Evolutionary conservation across 2,797 vertebrate genomes (phyloP).

Genomic region (Sebastes minor): DNA sequence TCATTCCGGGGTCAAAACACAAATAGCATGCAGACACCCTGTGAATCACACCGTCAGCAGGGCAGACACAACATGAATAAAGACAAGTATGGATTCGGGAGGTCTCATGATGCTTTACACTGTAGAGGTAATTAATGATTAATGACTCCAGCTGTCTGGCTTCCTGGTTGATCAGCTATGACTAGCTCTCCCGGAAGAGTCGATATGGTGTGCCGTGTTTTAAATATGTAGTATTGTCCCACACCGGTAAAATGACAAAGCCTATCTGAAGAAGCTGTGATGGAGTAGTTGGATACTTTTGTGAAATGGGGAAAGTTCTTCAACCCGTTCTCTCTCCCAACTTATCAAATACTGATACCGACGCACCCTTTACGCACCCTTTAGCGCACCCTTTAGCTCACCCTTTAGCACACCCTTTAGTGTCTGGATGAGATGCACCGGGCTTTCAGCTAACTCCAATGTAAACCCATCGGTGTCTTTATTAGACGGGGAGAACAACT

Average conservation of each 20-base stretch:
- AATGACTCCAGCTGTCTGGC: slow-evolving; percentile 12
- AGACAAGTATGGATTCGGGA: neutral
- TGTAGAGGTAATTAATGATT: slow-evolving; percentile 6
- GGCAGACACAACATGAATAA: neutral
- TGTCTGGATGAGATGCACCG: too few relatives aligned
- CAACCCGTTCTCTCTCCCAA: too few relatives aligned
- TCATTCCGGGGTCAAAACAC: neutral
- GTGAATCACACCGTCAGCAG: neutral
- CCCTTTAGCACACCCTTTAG: too few relatives aligned
- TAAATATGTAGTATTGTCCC: too few relatives aligned
- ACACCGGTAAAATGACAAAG: neutral
- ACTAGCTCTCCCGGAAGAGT: neutral
- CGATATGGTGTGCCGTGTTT: neutral
- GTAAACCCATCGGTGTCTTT: too few relatives aligned
- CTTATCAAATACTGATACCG: too few relatives aligned
- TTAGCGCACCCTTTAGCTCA: too few relatives aligned
- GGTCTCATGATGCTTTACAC: neutral
- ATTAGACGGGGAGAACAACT: too few relatives aligned
- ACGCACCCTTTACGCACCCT: too few relatives aligned
- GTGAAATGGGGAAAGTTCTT: too few relatives aligned
- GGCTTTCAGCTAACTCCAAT: too few relatives aligned
- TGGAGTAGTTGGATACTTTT: neutral
- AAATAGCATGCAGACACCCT: neutral
- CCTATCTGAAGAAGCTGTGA: neutral
- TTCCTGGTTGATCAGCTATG: slow-evolving; percentile 7